These are phyloP conservation scores for Sturnira hondurensis DNA, from an alignment of 2,113 vertebrate genomes.

Conservation along the genomic window DNA sequence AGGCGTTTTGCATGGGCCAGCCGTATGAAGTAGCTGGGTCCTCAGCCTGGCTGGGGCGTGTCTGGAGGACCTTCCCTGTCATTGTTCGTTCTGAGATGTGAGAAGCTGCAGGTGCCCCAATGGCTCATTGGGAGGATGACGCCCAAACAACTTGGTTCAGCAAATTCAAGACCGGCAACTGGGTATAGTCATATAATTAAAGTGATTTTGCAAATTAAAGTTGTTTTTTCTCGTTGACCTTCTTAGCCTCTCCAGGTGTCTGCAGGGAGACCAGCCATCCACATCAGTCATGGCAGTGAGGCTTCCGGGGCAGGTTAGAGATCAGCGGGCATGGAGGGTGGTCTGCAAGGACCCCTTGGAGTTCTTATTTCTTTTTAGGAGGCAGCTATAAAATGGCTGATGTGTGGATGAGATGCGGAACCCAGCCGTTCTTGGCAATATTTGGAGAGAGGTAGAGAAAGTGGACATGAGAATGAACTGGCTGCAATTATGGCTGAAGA, in stretches of 20 bases:
- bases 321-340: neutral
- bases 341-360: neutral
- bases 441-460: neutral
- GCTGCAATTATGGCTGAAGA: neutral
- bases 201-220: neutral
- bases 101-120: neutral
- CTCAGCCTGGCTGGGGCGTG: neutral
- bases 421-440: neutral
- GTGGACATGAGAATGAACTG: neutral
- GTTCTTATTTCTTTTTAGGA: neutral
- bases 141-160: neutral
- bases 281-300: accelerated
- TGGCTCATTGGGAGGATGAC: neutral
- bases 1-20: neutral
- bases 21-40: neutral
- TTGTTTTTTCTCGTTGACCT: too few species aligned
- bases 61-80: neutral
- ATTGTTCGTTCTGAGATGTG: neutral
- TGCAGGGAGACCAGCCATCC: neutral
- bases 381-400: neutral
- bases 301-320: neutral
- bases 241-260: neutral
- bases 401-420: neutral
- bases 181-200: neutral
- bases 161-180: neutral